Conservation (phyloP, 2,888 invertebrate species). For the Apamea anceps region DNA sequence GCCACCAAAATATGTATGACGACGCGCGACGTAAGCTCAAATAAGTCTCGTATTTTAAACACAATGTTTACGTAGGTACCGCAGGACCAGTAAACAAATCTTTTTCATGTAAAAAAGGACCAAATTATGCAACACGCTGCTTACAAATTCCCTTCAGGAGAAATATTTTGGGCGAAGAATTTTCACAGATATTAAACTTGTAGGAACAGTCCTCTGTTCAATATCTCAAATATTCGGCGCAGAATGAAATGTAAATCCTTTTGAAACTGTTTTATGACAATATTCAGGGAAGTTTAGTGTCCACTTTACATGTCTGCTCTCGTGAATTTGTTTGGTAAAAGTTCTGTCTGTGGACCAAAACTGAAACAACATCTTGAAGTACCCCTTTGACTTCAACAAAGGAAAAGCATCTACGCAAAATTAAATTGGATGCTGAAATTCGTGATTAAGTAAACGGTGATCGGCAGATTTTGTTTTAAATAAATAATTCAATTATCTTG, state of each 20-base stretch:
- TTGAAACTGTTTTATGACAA: constrained; percentile 6
- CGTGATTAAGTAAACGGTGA: neutral
- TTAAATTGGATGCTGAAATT: neutral
- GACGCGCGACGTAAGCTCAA: neutral
- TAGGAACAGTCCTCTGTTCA: neutral
- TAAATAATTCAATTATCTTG: neutral
- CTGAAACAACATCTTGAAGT: neutral
- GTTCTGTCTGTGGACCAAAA: neutral
- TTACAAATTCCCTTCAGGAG: constrained; percentile 22
- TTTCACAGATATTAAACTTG: constrained; percentile 25
- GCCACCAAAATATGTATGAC: neutral
- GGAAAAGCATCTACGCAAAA: neutral
- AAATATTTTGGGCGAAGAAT: neutral
- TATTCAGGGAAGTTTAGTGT: constrained; percentile 21
- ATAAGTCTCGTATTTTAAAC: neutral
- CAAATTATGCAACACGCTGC: constrained; percentile 20
- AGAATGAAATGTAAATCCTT: constrained; percentile 15
- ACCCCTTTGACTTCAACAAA: neutral
- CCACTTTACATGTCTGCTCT: neutral
- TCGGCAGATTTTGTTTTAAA: neutral
- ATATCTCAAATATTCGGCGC: constrained; percentile 9
- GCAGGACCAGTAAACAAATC: constrained; percentile 17
- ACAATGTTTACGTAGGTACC: neutral
- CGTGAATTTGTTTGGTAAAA: constrained; percentile 3
- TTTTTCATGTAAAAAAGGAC: neutral